Base-by-base conservation (phyloP, 1,140 invertebrate genomes). In the Magallana gigas region DNA sequence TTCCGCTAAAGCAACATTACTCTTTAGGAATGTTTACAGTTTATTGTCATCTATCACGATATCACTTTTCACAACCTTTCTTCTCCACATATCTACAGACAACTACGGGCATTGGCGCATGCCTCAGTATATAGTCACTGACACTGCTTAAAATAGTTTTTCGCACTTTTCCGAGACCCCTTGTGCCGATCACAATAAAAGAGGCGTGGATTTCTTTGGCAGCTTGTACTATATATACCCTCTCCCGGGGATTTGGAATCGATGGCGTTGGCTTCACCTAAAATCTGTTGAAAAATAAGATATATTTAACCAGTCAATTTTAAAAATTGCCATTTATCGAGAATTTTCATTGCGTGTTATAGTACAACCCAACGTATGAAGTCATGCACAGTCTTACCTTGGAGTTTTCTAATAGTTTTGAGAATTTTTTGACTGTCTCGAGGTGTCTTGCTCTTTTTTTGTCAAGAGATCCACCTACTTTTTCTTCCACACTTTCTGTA, bases 181-280 rank as follows among this genome's bases (percentile, higher is more conserved):
- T 71, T 11, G 68, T 71, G 4, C 68, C 68, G 5, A 23, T 71
- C 8, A 71, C 68, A 4, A 71, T 71, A 29, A 71, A 71, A 11
- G 68, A 71, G 2, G 68, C 68, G 12, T 71, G 18, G 68, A 71
- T 71, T 71, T 71, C 68, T 29, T 71, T 71, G 18, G 68, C 68
- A 12, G 68, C 68, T 4, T 18, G 36, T 12, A 71, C 68, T 71
- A 71, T 71, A 29, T 71, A 71, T 71, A 29, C 68, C 68, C 23
- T 71, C 68, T 12, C 68, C 68, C 8, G 68, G 68, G 11, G 23
- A 23, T 71, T 71, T 71, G 4, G 68, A 8, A 29, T 71, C 68
- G 12, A 71, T 71, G 0, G 68, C 68, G 14, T 71, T 71, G 0
- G 36, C 68, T 23, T 71, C 68, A 1, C 68, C 68, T 11, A 71